These are phyloP conservation scores for Agonopterix heracliana DNA, from an alignment of 2,888 invertebrate species.

Conservation along the genomic window DNA sequence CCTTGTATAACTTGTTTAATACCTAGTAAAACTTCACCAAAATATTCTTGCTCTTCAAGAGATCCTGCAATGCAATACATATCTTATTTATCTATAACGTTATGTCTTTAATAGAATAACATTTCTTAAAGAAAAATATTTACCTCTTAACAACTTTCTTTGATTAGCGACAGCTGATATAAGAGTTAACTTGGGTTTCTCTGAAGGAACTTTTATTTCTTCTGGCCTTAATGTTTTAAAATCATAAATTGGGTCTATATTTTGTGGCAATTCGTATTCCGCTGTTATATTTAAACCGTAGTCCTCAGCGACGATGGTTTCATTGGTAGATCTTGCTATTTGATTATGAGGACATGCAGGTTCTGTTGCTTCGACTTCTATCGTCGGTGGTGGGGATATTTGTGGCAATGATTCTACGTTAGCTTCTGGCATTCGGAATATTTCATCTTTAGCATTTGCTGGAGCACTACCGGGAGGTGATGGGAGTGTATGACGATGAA, in stretches of 20 bases:
- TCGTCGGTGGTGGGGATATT: constrained; percentile 23
- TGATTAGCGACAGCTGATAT: constrained; percentile 77
- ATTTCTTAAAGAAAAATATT: constrained; percentile 10
- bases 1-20: constrained; percentile 89
- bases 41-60: constrained; percentile 86
- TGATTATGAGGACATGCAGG: constrained; percentile 29
- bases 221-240: constrained; percentile 64
- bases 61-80: constrained; percentile 66
- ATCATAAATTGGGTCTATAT: constrained; percentile 47
- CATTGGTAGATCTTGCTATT: constrained; percentile 26
- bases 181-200: constrained; percentile 73
- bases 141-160: constrained; percentile 76
- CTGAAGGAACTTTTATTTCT: constrained; percentile 71
- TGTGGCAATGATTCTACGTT: constrained; percentile 24
- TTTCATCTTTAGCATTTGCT: constrained; percentile 43
- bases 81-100: constrained; percentile 15
- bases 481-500: constrained; percentile 88
- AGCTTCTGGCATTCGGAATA: constrained; percentile 55
- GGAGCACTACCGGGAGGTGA: constrained; percentile 82
- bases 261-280: constrained; percentile 46
- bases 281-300: constrained; percentile 40
- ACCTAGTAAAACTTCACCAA: constrained; percentile 85
- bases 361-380: constrained; percentile 25
- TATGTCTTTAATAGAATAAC: background rate
- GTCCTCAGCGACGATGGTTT: constrained; percentile 26